phyloP scores from a whole-genome alignment of 1,140 invertebrate species.

The Ylistrum balloti region DNA sequence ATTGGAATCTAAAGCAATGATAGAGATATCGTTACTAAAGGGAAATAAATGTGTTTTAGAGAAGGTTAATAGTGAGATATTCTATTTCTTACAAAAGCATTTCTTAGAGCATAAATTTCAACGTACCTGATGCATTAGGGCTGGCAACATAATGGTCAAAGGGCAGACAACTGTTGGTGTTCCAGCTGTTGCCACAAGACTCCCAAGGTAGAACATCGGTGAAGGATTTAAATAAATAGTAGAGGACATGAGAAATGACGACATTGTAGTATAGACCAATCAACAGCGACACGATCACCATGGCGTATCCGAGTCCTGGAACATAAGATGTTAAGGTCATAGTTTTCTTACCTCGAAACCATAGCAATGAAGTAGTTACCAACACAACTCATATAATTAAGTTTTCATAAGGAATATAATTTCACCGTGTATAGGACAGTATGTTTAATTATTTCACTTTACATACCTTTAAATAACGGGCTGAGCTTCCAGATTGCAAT shows the following conservation, averaged over 20 bases:
- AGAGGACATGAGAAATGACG: slow-evolving; percentile 82
- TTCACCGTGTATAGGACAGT: no score
- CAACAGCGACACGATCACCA: slow-evolving; percentile 91
- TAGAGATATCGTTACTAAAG: background rate
- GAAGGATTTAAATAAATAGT: slow-evolving; percentile 82
- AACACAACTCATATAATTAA: no score
- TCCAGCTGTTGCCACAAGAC: slow-evolving; percentile 84
- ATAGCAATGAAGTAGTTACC: no score
- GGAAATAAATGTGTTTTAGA: no score
- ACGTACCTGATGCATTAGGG: background rate
- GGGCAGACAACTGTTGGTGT: slow-evolving; percentile 76
- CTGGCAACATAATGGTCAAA: background rate
- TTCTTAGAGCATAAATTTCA: background rate
- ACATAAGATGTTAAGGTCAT: slow-evolving; percentile 65
- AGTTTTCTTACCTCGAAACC: background rate
- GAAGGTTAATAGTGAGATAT: no score
- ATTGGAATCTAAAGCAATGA: background rate
- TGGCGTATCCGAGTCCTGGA: slow-evolving; percentile 90
- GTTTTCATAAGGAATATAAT: no score
- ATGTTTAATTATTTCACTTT: background rate
- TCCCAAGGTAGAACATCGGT: slow-evolving; percentile 83
- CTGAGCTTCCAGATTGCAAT: slow-evolving; percentile 82
- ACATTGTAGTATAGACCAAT: slow-evolving; percentile 88
- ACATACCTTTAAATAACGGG: slow-evolving; percentile 83
- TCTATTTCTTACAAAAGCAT: no score